Conservation (phyloP, 2,113 vertebrate genomes). For the Poecilia latipinna region DNA sequence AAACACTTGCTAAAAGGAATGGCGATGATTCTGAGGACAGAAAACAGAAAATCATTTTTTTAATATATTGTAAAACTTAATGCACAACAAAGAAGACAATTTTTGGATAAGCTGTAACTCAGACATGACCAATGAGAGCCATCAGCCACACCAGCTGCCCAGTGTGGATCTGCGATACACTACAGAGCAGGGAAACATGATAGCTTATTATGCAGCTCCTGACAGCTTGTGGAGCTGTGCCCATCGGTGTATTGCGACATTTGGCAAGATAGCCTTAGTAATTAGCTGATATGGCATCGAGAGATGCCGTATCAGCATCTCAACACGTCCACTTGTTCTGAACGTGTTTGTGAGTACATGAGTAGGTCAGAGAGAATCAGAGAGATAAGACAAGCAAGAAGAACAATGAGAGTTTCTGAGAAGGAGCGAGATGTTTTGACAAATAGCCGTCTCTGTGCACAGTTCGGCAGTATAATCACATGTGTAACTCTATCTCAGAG, state of each 20-base stretch:
- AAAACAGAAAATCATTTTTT: not conserved
- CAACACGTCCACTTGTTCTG: conserved; percentile 41
- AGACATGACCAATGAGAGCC: conserved; percentile 5
- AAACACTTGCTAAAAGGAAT: conserved; percentile 82
- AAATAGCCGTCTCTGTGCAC: conserved; percentile 8
- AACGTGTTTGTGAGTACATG: not conserved
- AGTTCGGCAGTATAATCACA: conserved; percentile 3
- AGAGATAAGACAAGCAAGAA: not conserved
- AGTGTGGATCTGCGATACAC: not conserved
- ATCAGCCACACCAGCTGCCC: conserved; percentile 40
- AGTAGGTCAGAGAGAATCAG: conserved; percentile 6
- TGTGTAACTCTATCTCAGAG: conserved; percentile 58
- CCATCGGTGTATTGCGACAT: conserved; percentile 26
- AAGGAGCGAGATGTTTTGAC: conserved; percentile 24
- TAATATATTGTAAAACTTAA: not conserved
- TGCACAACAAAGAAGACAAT: not conserved
- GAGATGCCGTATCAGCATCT: conserved; percentile 9
- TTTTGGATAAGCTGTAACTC: not conserved
- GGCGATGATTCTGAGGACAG: conserved; percentile 78
- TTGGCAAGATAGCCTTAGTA: conserved; percentile 27
- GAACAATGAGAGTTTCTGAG: conserved; percentile 1
- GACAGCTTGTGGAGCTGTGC: conserved; percentile 37
- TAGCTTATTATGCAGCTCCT: conserved; percentile 21
- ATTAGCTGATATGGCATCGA: conserved; percentile 46
- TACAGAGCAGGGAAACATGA: conserved; percentile 21